These are phyloP conservation scores for Dromiciops gliroides DNA, from an alignment of 2,113 vertebrate species.

Conservation along the genomic window DNA sequence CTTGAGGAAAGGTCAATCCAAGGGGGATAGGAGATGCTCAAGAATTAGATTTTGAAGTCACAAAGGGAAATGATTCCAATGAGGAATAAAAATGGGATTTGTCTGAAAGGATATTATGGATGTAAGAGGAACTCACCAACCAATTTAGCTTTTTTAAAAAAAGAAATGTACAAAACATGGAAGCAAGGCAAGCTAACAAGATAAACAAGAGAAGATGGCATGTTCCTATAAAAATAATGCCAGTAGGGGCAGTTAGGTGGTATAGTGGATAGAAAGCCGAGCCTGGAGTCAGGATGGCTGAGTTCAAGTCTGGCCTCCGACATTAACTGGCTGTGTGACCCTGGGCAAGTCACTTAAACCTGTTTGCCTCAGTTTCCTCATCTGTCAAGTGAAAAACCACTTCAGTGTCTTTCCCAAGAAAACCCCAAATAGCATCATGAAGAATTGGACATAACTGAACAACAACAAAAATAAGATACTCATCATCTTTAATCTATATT, in stretches of 20 bases:
- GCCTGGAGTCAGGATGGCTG: neutral
- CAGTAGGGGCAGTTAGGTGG: neutral
- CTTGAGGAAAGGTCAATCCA: neutral
- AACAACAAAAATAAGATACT: neutral
- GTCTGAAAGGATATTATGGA: neutral
- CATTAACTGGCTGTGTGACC: neutral
- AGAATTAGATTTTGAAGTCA: neutral
- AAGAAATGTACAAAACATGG: neutral
- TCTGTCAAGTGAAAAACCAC: neutral
- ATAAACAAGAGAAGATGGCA: neutral
- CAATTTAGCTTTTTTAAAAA: neutral
- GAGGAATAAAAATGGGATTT: neutral
- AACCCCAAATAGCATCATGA: neutral
- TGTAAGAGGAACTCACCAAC: neutral
- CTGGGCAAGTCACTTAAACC: neutral
- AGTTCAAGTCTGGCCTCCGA: neutral
- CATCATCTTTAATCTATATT: neutral
- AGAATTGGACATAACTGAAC: no score
- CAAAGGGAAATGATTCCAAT: neutral
- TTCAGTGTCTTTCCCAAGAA: neutral
- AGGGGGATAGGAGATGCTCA: neutral
- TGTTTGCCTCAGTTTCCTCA: neutral
- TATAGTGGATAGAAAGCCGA: neutral
- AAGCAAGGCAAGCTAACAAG: neutral
- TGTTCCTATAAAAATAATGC: neutral